Evolutionary conservation across 2,888 invertebrate genomes (phyloP).

Genomic region (Tribolium freemani): DNA sequence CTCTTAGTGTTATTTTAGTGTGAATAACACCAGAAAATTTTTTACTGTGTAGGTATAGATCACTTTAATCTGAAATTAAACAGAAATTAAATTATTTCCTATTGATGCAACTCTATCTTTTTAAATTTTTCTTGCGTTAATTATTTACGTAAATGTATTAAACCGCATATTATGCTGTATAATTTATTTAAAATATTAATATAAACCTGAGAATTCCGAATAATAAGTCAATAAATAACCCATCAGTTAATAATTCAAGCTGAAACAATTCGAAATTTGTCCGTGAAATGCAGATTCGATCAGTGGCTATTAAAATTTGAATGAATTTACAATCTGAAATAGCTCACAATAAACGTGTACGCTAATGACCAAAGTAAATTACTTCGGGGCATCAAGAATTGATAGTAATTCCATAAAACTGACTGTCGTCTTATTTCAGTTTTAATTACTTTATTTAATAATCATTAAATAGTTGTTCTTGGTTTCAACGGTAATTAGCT

Average conservation of each 20-base stretch:
- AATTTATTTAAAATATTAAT: background rate
- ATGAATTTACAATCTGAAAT: background rate
- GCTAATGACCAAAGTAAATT: constrained; percentile 16
- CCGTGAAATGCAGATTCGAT: background rate
- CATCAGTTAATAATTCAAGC: constrained; percentile 8
- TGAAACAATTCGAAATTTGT: background rate
- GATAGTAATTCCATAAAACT: constrained; percentile 18
- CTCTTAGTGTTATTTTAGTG: no score
- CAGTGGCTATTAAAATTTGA: background rate
- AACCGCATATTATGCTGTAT: background rate
- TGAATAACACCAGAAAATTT: no score
- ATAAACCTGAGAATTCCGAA: background rate
- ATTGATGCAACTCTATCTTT: no score
- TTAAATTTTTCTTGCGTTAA: no score
- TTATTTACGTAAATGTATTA: background rate
- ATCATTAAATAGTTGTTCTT: constrained; percentile 41
- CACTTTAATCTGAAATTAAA: no score
- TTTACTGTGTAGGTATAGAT: no score
- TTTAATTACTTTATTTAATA: constrained; percentile 49
- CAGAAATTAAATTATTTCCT: no score
- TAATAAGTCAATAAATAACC: constrained; percentile 9
- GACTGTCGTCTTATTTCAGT: constrained; percentile 37
- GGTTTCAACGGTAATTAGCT: constrained; percentile 54
- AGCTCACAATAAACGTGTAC: constrained; percentile 3
- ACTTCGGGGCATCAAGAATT: constrained; percentile 14